Evolutionary conservation across 2,888 invertebrate species (phyloP).

Genomic region (Heliothis peltigera): DNA sequence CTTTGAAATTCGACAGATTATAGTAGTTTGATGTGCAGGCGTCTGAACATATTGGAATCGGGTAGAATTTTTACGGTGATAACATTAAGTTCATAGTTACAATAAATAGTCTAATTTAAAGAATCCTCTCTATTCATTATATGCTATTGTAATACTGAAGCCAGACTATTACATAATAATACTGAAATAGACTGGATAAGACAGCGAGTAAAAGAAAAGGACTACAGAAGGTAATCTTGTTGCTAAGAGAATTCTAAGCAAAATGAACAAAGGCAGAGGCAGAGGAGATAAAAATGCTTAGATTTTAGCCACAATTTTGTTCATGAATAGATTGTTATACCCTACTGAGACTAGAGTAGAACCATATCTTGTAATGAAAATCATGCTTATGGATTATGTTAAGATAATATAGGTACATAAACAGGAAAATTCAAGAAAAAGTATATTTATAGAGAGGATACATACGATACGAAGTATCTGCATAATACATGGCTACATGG

Average conservation of each 20-base stretch:
- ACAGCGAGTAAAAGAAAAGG: conserved; percentile 12
- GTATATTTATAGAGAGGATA: no score
- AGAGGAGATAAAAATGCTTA: not conserved
- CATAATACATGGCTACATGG: no score
- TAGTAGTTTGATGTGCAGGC: no score
- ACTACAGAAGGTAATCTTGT: not conserved
- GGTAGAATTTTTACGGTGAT: conserved; percentile 1
- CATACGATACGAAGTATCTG: no score
- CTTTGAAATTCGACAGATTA: no score
- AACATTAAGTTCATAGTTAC: not conserved
- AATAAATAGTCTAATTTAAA: not conserved
- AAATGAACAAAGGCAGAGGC: conserved; percentile 21
- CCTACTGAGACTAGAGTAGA: not conserved
- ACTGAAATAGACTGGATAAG: conserved; percentile 3
- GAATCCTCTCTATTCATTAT: conserved; percentile 1
- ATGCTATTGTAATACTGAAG: conserved; percentile 3
- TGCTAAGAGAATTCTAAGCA: conserved; percentile 5
- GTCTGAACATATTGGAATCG: conserved; percentile 21
- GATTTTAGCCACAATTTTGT: not conserved
- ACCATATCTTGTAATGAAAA: conserved; percentile 10
- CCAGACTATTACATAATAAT: conserved; percentile 9
- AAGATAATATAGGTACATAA: no score
- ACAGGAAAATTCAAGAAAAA: no score
- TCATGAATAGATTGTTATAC: not conserved
- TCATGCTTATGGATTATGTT: not conserved